Percentiles rank a stretch among this genome's conserved stretches.
phyloP scores from a whole-genome alignment of 92 coral and sea anemone genomes.

The Epizoanthus rinbou region DNA sequence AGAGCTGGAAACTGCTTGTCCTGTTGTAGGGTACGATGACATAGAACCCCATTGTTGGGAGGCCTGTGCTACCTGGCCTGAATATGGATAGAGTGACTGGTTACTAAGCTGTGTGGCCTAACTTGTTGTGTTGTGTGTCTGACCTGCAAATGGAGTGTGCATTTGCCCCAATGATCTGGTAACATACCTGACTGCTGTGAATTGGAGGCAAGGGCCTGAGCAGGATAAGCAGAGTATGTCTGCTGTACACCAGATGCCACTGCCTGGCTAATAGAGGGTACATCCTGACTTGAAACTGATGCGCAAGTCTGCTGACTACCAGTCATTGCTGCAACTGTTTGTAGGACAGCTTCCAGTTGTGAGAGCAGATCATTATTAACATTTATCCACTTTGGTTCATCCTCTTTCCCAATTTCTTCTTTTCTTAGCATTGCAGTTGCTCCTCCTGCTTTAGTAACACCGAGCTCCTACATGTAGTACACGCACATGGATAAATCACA shows the following conservation, averaged over 20 bases:
- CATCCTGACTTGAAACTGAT: constrained; percentile 30
- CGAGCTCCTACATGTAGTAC: constrained; percentile 49
- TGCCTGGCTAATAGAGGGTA: not conserved
- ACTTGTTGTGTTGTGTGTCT: not conserved
- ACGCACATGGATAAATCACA: too few species aligned
- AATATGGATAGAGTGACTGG: not conserved
- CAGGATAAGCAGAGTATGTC: not conserved
- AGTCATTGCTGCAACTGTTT: constrained; percentile 40
- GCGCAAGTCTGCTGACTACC: constrained; percentile 29
- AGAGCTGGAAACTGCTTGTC: not conserved
- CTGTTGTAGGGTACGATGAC: not conserved
- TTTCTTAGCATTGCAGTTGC: constrained; percentile 62
- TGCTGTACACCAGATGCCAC: not conserved
- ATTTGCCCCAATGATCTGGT: too few species aligned
- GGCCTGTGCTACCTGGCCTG: not conserved
- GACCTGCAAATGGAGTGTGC: not conserved
- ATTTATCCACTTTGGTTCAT: constrained; percentile 74
- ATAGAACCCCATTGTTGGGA: not conserved
- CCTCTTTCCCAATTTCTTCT: constrained; percentile 73
- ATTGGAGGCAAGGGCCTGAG: not conserved
- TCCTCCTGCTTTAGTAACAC: constrained; percentile 49
- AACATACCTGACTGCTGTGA: constrained; percentile 9
- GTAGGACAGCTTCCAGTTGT: constrained; percentile 61
- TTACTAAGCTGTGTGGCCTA: too few species aligned
- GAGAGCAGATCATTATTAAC: constrained; percentile 59